Conservation (phyloP, 2,113 vertebrate species). For the Oreamnos americanus region DNA sequence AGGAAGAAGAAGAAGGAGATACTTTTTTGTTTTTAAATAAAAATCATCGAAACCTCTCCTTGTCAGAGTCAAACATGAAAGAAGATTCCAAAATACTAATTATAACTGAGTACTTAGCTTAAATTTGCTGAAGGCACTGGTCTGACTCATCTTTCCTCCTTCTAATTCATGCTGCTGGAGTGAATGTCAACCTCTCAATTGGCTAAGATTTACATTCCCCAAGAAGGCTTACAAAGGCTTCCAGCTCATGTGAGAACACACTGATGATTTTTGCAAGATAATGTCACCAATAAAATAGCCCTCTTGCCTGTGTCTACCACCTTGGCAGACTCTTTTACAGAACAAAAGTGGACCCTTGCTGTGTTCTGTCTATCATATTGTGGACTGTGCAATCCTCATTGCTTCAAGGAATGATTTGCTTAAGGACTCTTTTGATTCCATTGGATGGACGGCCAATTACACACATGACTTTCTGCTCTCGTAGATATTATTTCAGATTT, state of each 20-base stretch:
- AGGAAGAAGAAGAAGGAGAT: neutral
- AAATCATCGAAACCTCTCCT: conserved; percentile 38
- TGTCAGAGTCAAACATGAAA: conserved; percentile 70
- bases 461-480: neutral
- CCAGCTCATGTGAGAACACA: conserved; percentile 57
- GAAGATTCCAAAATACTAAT: conserved; percentile 73
- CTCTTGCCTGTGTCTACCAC: conserved; percentile 44
- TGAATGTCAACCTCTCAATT: conserved; percentile 75
- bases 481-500: conserved; percentile 37
- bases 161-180: conserved; percentile 62
- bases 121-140: conserved; percentile 68
- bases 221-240: conserved; percentile 64
- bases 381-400: neutral
- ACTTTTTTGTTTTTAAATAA: conserved; percentile 32
- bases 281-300: conserved; percentile 58
- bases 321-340: conserved; percentile 58
- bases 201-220: conserved; percentile 69
- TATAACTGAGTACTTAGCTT: conserved; percentile 64
- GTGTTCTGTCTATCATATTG: conserved; percentile 19
- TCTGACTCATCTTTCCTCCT: conserved; percentile 74
- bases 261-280: conserved; percentile 63
- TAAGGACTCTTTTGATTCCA: conserved; percentile 25
- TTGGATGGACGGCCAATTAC: neutral
- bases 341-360: conserved; percentile 56
- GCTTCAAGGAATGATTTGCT: conserved; percentile 44